Evolutionary conservation across 2,888 invertebrate species (phyloP).

Genomic region (Acanthoscelides obtectus): DNA sequence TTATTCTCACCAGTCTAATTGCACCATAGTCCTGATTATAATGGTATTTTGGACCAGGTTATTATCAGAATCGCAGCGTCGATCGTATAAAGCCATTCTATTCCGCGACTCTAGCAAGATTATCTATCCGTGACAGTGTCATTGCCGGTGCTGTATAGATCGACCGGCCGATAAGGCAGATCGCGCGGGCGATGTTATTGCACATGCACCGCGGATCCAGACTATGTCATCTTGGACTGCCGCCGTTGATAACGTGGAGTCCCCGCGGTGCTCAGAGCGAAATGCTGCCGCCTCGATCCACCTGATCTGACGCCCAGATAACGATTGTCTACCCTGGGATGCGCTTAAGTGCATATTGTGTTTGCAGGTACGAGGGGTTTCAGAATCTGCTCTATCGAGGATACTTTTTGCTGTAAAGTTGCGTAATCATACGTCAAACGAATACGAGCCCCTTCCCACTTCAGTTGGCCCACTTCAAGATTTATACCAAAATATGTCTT

Average conservation of each 20-base stretch:
- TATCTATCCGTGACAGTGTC: not conserved
- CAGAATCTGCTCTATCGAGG: no score
- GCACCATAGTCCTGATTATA: no score
- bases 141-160: not conserved
- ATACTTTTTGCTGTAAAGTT: no score
- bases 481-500: no score
- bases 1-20: no score
- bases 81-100: not conserved
- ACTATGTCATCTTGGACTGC: not conserved
- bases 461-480: no score
- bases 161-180: not conserved
- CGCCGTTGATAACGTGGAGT: not conserved
- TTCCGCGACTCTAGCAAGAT: not conserved
- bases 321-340: not conserved
- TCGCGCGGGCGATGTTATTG: not conserved
- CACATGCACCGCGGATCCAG: not conserved
- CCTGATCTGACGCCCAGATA: not conserved
- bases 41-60: no score
- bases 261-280: not conserved
- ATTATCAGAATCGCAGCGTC: not conserved
- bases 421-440: no score
- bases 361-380: not conserved
- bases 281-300: not conserved
- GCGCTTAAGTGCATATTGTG: not conserved
- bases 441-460: no score